Evolutionary conservation across 2,797 vertebrate species (phyloP).

Genomic region (Yasuhikotakia modesta): DNA sequence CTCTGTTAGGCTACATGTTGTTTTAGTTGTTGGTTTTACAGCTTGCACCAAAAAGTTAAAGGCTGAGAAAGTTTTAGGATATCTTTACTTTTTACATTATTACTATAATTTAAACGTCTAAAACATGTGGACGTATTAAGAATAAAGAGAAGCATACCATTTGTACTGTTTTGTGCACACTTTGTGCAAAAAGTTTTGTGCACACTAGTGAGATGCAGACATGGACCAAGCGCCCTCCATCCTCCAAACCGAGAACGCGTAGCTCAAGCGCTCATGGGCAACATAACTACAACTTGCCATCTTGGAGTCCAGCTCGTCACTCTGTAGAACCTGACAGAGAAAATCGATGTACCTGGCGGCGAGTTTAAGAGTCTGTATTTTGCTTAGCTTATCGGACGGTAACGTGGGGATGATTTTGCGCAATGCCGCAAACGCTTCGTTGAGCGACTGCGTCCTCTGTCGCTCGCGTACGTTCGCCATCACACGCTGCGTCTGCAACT

Average conservation of each 20-base stretch:
- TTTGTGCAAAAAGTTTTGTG: constrained; percentile 68
- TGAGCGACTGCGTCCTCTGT: constrained; percentile 96
- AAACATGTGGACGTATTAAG: constrained; percentile 32
- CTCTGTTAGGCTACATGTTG: background rate
- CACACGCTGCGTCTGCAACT: constrained; percentile 94
- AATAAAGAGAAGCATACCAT: constrained; percentile 68
- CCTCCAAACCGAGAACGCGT: constrained; percentile 98
- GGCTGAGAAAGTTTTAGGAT: background rate
- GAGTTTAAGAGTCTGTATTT: constrained; percentile 97
- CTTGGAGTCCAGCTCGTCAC: constrained; percentile 97
- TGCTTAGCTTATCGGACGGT: constrained; percentile 97
- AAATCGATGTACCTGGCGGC: constrained; percentile 98
- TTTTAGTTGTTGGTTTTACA: background rate
- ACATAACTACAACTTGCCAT: constrained; percentile 98
- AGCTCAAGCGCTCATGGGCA: constrained; percentile 96
- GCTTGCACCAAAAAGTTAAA: no score
- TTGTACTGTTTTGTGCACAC: constrained; percentile 64
- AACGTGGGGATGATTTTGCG: constrained; percentile 97
- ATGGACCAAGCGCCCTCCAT: constrained; percentile 99
- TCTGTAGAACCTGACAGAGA: constrained; percentile 97
- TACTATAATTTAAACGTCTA: background rate
- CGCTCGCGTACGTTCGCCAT: constrained; percentile 97
- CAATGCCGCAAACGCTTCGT: constrained; percentile 92
- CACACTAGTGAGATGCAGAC: constrained; percentile 94
- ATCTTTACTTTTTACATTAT: no score